Base-by-base conservation (phyloP, 2,888 invertebrate genomes). In the Meghimatium bilineatum region DNA sequence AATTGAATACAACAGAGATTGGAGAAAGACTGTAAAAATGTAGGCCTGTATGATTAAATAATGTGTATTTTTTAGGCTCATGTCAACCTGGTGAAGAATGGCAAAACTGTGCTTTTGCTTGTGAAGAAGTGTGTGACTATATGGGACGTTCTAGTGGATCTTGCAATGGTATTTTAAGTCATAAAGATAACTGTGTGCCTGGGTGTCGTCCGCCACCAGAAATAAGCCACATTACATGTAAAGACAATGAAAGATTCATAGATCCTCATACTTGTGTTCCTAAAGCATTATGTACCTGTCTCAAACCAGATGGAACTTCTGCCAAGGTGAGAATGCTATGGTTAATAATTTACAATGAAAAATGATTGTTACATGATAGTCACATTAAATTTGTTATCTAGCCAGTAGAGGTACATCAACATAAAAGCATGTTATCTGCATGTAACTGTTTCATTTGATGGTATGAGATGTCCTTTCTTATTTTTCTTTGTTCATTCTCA, bases 211-310 rank as follows among this genome's bases (percentile, higher is more conserved):
- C 86, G 29, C 86, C 88, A 32, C 80, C 75, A 34, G 76, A 72
- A 71, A 23, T 78, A 1, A 36, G 29, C 17, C 66, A 12, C 10
- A 29, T 76, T 17, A 71, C 49, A 10, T 85, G 85, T 36, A 72
- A 82, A 38, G 60, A 60, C 32, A 32, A 82, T 34, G 81, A 85
- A 56, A 81, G 56, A 36, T 78, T 81, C 29, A 82, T 85, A 38
- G 82, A 97, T 91, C 95, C 95, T 87, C 92, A 94, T 44, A 96
- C 95, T 0, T 98, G 97, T 90, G 96, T 97, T 1, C 94, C 95
- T 0, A 92, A 95, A 26, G 95, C 95, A 66, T 96, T 97, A 90
- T 98, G 97, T 90, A 95, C 96, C 23, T 98, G 97, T 91, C 94
- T 95, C 84, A 95, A 96, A 67, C 94, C 95, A 26, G 93, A 95